Evolutionary conservation across 2,888 invertebrate species (phyloP).

Genomic region (Adelognathus sp.): DNA sequence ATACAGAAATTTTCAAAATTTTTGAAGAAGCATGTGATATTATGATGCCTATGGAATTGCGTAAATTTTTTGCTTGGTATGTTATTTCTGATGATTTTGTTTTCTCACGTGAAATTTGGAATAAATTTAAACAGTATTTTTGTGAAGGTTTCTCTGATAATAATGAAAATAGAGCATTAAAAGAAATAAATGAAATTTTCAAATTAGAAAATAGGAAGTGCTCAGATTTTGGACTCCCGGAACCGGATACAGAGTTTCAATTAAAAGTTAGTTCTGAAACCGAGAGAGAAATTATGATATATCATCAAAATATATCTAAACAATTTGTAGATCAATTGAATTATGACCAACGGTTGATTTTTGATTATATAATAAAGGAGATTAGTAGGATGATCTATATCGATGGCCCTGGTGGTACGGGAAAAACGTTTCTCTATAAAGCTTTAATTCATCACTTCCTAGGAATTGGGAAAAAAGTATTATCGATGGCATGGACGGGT

Average conservation of each 20-base stretch:
- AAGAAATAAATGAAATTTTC: background rate
- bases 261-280: background rate
- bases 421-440: slow-evolving; percentile 35
- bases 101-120: background rate
- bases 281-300: background rate
- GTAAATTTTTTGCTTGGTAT: background rate
- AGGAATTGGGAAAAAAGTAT: slow-evolving; percentile 16
- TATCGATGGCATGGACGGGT: slow-evolving; percentile 34
- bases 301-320: too few relatives aligned
- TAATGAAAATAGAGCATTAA: background rate
- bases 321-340: background rate
- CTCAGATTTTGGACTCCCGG: slow-evolving; percentile 12
- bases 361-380: background rate
- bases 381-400: slow-evolving; percentile 1
- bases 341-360: background rate
- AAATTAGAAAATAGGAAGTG: slow-evolving; percentile 16
- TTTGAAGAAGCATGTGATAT: too few relatives aligned
- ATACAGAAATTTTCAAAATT: slow-evolving; percentile 19
- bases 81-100: background rate
- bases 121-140: background rate
- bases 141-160: background rate
- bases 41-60: background rate
- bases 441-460: slow-evolving; percentile 32
- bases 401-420: slow-evolving; percentile 21
- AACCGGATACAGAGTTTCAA: background rate